These are phyloP conservation scores for Pimpla rufipes DNA, from an alignment of 2,888 invertebrate species.

Conservation along the genomic window DNA sequence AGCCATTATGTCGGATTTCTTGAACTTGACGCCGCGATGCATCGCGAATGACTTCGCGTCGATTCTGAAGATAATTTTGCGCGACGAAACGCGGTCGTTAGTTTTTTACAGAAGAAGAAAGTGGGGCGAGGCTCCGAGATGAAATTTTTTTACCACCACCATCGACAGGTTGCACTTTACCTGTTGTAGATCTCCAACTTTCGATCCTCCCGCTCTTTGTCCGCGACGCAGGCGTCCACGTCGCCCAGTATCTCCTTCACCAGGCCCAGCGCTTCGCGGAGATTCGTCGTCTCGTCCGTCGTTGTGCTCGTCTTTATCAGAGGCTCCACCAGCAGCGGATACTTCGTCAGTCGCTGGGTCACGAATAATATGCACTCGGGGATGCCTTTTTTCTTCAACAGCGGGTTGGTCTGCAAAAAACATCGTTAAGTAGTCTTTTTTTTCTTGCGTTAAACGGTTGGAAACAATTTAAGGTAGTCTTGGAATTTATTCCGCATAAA, in stretches of 20 bases:
- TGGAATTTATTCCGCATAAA: too few species aligned
- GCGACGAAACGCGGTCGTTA: too few species aligned
- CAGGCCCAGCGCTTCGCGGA: constrained; percentile 92
- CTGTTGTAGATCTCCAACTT: constrained; percentile 96
- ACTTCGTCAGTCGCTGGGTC: constrained; percentile 97
- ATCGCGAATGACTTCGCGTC: constrained; percentile 97
- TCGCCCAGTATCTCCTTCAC: constrained; percentile 96
- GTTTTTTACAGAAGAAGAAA: not conserved
- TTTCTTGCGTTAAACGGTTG: too few species aligned
- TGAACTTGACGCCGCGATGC: constrained; percentile 95
- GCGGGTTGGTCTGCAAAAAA: constrained; percentile 89
- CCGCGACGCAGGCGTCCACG: constrained; percentile 97
- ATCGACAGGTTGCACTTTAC: constrained; percentile 71
- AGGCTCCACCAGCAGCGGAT: constrained; percentile 96
- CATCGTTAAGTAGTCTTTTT: not conserved
- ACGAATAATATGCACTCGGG: constrained; percentile 98
- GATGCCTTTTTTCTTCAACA: constrained; percentile 97
- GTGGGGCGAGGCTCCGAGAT: constrained; percentile 21
- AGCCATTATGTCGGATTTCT: constrained; percentile 95
- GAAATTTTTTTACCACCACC: constrained; percentile 45
- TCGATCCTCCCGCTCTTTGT: constrained; percentile 95
- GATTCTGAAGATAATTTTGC: constrained; percentile 88
- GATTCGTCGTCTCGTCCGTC: constrained; percentile 92
- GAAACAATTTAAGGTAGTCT: too few species aligned
- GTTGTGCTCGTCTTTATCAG: constrained; percentile 95